Conservation (phyloP, 2,113 vertebrate species). For the Amphiprion percula region DNA sequence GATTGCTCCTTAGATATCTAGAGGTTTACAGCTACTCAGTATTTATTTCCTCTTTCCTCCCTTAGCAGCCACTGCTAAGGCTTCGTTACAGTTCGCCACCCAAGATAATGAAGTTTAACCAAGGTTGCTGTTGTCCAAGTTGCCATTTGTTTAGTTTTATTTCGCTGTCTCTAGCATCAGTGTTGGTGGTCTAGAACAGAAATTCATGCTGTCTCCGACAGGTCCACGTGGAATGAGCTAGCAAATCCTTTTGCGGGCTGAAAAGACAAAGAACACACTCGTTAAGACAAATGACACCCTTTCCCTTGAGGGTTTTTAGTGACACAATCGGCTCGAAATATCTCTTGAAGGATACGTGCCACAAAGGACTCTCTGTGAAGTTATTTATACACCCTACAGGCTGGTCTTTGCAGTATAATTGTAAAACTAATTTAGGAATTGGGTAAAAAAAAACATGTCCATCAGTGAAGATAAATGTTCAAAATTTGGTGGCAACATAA, state of each 20-base stretch:
- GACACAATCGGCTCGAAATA: conserved; percentile 59
- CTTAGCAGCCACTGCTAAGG: conserved; percentile 86
- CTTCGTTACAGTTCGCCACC: conserved; percentile 88
- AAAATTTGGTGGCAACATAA: conserved; percentile 61
- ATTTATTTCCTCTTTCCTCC: conserved; percentile 79
- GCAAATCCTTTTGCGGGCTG: conserved; percentile 99
- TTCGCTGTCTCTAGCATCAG: conserved; percentile 79
- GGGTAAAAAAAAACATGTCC: conserved; percentile 64
- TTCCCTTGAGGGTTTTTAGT: conserved; percentile 64
- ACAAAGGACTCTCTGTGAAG: conserved; percentile 67
- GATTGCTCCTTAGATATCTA: conserved; percentile 79
- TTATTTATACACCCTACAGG: conserved; percentile 70
- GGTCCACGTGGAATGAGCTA: conserved; percentile 97
- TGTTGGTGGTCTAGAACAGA: conserved; percentile 88
- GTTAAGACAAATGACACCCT: conserved; percentile 70
- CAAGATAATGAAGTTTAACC: conserved; percentile 93
- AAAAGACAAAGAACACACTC: conserved; percentile 84
- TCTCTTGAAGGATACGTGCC: conserved; percentile 67
- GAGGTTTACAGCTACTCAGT: conserved; percentile 85
- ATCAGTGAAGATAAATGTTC: conserved; percentile 63
- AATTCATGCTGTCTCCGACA: conserved; percentile 97
- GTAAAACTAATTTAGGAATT: conserved; percentile 65
- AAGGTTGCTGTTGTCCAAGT: conserved; percentile 71
- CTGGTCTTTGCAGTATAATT: conserved; percentile 34
- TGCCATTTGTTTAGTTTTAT: conserved; percentile 75